Evolutionary conservation across 2,113 vertebrate genomes (phyloP).

Genomic region (Brachypodius melanocephalos): DNA sequence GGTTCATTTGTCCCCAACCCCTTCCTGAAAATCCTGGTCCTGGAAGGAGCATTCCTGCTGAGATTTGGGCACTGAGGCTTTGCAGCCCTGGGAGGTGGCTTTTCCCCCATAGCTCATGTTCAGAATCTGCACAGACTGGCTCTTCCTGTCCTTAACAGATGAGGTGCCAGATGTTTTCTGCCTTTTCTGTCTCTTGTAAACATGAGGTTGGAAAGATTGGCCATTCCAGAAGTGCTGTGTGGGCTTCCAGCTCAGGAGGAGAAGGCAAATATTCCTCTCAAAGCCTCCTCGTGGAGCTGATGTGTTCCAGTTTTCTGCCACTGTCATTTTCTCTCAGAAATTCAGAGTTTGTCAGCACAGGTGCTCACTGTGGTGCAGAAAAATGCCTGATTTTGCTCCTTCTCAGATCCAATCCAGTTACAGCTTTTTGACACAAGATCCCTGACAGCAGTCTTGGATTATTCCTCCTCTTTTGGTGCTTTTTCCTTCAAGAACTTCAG

Average conservation of each 20-base stretch:
- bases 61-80: neutral
- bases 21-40: neutral
- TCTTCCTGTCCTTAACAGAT: neutral
- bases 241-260: neutral
- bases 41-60: neutral
- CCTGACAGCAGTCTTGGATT: neutral
- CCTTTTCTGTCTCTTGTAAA: neutral
- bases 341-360: neutral
- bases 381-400: neutral
- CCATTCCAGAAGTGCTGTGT: fast-evolving
- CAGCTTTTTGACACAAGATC: neutral
- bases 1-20: neutral
- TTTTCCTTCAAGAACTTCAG: neutral
- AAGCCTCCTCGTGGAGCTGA: neutral
- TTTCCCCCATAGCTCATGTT: fast-evolving
- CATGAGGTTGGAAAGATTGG: neutral
- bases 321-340: neutral
- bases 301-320: fast-evolving
- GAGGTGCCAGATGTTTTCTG: neutral
- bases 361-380: neutral
- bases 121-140: fast-evolving
- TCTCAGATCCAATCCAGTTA: neutral
- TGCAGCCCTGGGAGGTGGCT: neutral
- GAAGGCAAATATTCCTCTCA: neutral
- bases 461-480: neutral